Evolutionary conservation across 2,888 invertebrate species (phyloP).

Genomic region (Nesidiocoris tenuis): DNA sequence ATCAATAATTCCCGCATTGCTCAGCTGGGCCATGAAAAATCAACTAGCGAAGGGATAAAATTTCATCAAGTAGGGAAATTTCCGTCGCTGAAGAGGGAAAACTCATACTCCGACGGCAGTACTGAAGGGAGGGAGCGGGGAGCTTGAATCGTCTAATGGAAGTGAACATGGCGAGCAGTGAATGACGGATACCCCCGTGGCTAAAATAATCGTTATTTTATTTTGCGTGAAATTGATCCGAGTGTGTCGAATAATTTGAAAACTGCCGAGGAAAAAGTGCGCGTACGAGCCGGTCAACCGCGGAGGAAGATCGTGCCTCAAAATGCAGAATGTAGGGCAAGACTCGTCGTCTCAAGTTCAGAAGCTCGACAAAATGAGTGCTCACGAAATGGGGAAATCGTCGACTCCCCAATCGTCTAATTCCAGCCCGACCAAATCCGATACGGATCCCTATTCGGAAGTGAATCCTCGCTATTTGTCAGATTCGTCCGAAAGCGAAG

Average conservation of each 20-base stretch:
- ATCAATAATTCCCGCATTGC: no score
- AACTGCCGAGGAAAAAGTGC: background rate
- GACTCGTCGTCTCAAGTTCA: constrained; percentile 72
- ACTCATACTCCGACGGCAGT: no score
- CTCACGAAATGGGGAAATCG: constrained; percentile 57
- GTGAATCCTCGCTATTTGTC: constrained; percentile 83
- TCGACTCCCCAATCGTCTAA: constrained; percentile 81
- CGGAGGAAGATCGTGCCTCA: constrained; percentile 52
- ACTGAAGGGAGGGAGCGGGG: no score
- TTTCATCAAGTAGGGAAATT: no score
- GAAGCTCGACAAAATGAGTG: constrained; percentile 78
- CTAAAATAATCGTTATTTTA: background rate
- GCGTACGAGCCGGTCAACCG: background rate
- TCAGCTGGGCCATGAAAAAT: no score
- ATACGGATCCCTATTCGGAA: constrained; percentile 83
- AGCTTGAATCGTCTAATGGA: constrained; percentile 45
- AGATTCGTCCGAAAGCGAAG: constrained; percentile 93
- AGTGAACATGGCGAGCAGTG: constrained; percentile 53
- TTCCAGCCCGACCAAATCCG: constrained; percentile 79
- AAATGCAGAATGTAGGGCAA: constrained; percentile 91
- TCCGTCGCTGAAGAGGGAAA: no score
- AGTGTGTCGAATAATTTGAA: background rate
- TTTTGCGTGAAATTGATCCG: background rate
- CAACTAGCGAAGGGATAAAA: no score
- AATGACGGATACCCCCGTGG: constrained; percentile 55